These are phyloP conservation scores for Germaria angustata DNA, from an alignment of 2,888 invertebrate genomes.

Conservation along the genomic window DNA sequence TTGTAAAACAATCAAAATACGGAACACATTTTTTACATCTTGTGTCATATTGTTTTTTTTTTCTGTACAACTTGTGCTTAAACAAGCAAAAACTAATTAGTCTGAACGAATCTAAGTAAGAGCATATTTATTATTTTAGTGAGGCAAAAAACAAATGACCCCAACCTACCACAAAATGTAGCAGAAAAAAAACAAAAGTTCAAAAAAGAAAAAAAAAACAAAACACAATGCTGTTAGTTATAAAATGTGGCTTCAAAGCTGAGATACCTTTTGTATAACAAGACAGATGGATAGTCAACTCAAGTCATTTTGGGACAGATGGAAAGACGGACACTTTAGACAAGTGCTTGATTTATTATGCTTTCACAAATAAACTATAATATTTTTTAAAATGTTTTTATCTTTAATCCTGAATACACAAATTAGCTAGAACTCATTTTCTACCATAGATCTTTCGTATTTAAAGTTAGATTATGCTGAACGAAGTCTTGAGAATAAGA, in stretches of 20 bases:
- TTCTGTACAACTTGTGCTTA: background rate
- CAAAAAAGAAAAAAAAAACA: background rate
- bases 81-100: slow-evolving; percentile 57
- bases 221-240: slow-evolving; percentile 20
- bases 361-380: slow-evolving; percentile 61
- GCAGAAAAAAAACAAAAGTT: background rate
- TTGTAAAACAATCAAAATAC: slow-evolving; percentile 58
- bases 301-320: slow-evolving; percentile 16
- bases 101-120: slow-evolving; percentile 58
- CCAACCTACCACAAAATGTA: slow-evolving; percentile 36
- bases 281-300: background rate
- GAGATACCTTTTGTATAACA: slow-evolving; percentile 9
- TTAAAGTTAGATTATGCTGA: slow-evolving; percentile 6
- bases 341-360: slow-evolving; percentile 69
- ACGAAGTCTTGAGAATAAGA: slow-evolving; percentile 34
- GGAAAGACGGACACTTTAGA: slow-evolving; percentile 44
- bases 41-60: background rate
- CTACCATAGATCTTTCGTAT: background rate
- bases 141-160: slow-evolving; percentile 25
- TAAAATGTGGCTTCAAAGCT: slow-evolving; percentile 35
- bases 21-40: slow-evolving; percentile 43
- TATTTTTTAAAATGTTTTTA: background rate
- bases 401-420: slow-evolving; percentile 24
- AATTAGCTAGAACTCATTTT: slow-evolving; percentile 32
- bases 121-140: slow-evolving; percentile 45